These are phyloP conservation scores for Maniola hyperantus DNA, from an alignment of 2,888 invertebrate genomes.

Conservation along the genomic window DNA sequence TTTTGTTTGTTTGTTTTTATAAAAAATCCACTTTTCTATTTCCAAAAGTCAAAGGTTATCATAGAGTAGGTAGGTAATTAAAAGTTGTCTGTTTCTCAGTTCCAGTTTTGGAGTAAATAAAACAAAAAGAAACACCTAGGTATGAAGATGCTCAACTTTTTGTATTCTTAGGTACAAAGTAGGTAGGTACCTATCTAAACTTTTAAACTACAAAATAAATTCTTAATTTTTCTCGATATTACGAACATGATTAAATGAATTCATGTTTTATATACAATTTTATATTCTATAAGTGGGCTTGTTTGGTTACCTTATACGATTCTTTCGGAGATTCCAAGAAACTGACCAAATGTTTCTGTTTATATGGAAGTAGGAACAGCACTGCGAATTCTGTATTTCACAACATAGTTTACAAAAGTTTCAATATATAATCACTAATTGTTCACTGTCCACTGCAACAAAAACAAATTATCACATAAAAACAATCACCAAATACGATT, in stretches of 20 bases:
- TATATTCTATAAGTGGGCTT: background rate
- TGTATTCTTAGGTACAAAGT: background rate
- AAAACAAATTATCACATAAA: slow-evolving; percentile 16
- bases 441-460: slow-evolving; percentile 9
- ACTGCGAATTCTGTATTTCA: slow-evolving; percentile 6
- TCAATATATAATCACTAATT: background rate
- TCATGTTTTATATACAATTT: background rate
- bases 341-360: background rate
- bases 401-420: background rate
- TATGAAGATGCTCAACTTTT: background rate
- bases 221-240: background rate
- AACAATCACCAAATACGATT: slow-evolving; percentile 20
- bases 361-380: slow-evolving; percentile 1
- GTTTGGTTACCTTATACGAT: slow-evolving; percentile 10
- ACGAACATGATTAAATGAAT: background rate
- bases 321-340: background rate
- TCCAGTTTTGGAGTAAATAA: background rate
- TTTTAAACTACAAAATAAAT: background rate
- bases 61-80: too few species aligned
- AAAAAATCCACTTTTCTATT: too few species aligned
- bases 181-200: background rate
- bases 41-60: too few species aligned
- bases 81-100: too few species aligned
- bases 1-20: too few species aligned
- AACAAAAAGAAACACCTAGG: too few species aligned